These are phyloP conservation scores for Holotrichia oblita DNA, from an alignment of 1,140 invertebrate genomes.

Conservation along the genomic window DNA sequence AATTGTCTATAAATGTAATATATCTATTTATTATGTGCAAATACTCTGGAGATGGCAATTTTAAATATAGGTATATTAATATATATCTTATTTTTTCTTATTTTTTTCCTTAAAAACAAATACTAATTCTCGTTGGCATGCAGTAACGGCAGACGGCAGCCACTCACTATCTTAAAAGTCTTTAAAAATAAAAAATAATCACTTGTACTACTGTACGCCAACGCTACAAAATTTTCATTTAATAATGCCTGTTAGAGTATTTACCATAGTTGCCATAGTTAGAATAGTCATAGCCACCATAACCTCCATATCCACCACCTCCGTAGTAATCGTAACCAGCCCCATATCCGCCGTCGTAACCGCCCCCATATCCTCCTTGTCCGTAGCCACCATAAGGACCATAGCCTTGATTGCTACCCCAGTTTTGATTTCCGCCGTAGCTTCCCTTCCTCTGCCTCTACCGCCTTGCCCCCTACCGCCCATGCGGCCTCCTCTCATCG, in stretches of 20 bases:
- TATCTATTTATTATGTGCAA: conserved; percentile 45
- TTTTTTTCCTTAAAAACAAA: conserved; percentile 16
- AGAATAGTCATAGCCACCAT: conserved; percentile 85
- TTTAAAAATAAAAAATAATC: conserved; percentile 37
- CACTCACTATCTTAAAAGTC: conserved; percentile 40
- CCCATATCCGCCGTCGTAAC: conserved; percentile 68
- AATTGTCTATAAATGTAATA: conserved; percentile 41
- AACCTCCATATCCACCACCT: conserved; percentile 71
- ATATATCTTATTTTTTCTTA: neutral
- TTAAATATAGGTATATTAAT: conserved; percentile 20
- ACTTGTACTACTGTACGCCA: conserved; percentile 48
- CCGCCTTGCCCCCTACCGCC: conserved; percentile 73
- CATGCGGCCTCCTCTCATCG: conserved; percentile 68
- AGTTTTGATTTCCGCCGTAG: conserved; percentile 63
- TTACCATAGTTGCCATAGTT: conserved; percentile 74
- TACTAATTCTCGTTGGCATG: conserved; percentile 48
- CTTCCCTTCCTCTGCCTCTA: conserved; percentile 72
- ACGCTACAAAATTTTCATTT: conserved; percentile 39
- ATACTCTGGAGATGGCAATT: conserved; percentile 48
- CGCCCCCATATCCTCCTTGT: conserved; percentile 74
- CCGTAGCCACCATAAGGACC: conserved; percentile 74
- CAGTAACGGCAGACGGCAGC: conserved; percentile 49
- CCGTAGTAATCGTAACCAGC: conserved; percentile 63
- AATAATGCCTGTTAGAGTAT: conserved; percentile 65
- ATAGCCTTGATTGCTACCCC: conserved; percentile 71